phyloP scores from a whole-genome alignment of 2,113 vertebrate species.

The Poicephalus meyeri region DNA sequence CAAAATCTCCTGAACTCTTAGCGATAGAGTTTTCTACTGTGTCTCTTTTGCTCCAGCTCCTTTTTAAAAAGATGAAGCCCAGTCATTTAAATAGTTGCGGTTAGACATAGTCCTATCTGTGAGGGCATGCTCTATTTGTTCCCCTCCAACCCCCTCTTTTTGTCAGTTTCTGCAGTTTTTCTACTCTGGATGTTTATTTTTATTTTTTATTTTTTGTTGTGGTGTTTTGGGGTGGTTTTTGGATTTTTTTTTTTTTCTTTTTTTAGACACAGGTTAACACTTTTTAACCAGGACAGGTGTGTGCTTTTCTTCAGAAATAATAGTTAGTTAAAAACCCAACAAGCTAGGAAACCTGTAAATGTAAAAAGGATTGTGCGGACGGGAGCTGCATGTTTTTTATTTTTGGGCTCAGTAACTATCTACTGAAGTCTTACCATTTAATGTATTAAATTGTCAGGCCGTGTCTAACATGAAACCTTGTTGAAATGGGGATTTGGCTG shows the following conservation, averaged over 20 bases:
- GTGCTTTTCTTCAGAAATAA: neutral
- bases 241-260: neutral
- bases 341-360: neutral
- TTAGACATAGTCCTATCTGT: neutral
- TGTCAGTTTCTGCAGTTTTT: neutral
- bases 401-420: neutral
- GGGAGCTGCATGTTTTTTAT: neutral
- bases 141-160: rapidly evolving
- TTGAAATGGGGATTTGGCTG: neutral
- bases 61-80: neutral
- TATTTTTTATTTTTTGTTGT: neutral
- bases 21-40: neutral
- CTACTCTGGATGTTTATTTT: neutral
- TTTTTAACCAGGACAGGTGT: neutral
- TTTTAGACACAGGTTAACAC: neutral
- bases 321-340: neutral
- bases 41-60: neutral
- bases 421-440: neutral
- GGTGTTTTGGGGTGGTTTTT: neutral
- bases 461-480: neutral
- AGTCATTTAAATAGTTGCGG: neutral
- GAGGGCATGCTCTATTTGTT: neutral
- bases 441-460: neutral
- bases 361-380: neutral
- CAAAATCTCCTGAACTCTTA: neutral